These are phyloP conservation scores for Onychostruthus taczanowskii DNA, from an alignment of 2,113 vertebrate genomes.

Conservation along the genomic window DNA sequence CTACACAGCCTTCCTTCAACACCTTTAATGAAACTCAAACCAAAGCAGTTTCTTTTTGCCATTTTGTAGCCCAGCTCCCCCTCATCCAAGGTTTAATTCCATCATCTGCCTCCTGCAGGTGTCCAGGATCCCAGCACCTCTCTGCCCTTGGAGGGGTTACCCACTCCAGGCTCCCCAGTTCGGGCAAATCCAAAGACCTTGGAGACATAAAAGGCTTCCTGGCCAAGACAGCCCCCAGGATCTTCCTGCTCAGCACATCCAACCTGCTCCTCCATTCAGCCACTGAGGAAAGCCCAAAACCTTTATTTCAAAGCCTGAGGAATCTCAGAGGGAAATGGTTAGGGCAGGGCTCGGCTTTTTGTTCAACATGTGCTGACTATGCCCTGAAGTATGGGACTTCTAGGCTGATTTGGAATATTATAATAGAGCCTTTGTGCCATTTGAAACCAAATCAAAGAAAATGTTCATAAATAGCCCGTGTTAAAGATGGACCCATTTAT, in stretches of 20 bases:
- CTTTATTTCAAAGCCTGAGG: background rate
- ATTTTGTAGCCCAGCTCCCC: background rate
- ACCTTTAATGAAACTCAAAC: fast-evolving
- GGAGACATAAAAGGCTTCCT: background rate
- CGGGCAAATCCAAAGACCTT: background rate
- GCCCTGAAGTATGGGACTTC: background rate
- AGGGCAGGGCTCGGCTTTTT: background rate
- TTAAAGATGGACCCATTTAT: slow-evolving; percentile 29
- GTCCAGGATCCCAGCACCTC: background rate
- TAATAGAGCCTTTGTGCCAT: background rate
- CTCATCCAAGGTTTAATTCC: background rate
- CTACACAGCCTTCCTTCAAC: background rate
- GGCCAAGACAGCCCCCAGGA: background rate
- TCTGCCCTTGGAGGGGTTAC: background rate
- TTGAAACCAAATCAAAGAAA: slow-evolving; percentile 34
- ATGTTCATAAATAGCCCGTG: slow-evolving; percentile 3
- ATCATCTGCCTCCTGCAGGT: background rate
- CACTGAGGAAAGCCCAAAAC: background rate
- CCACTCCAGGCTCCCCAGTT: background rate
- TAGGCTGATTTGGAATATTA: background rate
- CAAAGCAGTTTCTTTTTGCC: background rate
- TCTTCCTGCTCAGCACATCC: background rate
- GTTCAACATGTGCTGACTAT: background rate
- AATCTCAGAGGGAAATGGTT: background rate
- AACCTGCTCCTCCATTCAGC: background rate